phyloP scores from a whole-genome alignment of 2,888 invertebrate genomes.

The Penaeus monodon region DNA sequence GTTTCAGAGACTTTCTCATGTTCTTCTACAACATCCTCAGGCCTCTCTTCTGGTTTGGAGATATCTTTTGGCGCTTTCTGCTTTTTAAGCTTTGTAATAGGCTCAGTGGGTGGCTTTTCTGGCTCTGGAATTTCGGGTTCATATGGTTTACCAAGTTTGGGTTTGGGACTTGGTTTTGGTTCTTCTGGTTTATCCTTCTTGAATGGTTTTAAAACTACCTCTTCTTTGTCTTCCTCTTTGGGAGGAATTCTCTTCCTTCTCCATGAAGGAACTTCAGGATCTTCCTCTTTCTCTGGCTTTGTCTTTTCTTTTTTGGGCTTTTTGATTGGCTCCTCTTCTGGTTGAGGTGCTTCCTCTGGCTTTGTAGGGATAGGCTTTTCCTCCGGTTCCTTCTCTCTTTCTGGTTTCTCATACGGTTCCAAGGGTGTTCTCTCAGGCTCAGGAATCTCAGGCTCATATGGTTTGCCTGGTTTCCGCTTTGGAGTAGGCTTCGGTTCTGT shows the following conservation, averaged over 20 bases:
- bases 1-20: neutral
- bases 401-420: conserved; percentile 36
- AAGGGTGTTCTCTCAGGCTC: conserved; percentile 44
- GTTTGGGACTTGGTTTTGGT: conserved; percentile 32
- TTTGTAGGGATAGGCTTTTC: conserved; percentile 13
- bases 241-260: neutral
- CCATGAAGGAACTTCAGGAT: neutral
- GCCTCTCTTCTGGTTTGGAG: conserved; percentile 1
- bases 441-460: conserved; percentile 49
- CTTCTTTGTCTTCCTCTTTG: too few relatives aligned
- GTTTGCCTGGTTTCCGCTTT: conserved; percentile 39
- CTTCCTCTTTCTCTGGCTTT: conserved; percentile 27
- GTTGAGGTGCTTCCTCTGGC: conserved; percentile 27
- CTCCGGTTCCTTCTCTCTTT: conserved; percentile 33
- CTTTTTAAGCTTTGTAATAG: conserved; percentile 19
- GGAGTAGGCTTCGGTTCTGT: neutral
- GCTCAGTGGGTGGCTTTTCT: conserved; percentile 24
- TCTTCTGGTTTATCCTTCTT: conserved; percentile 37
- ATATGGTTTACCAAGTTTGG: conserved; percentile 40
- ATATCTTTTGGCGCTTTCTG: conserved; percentile 20
- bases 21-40: neutral
- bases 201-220: too few relatives aligned
- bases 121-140: conserved; percentile 33
- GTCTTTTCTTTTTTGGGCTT: neutral
- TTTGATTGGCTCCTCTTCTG: conserved; percentile 10